Evolutionary conservation across 2,113 vertebrate genomes (phyloP), one percentile per base, ranked within the genome.

Genomic region (Cyanistes caeruleus): DNA sequence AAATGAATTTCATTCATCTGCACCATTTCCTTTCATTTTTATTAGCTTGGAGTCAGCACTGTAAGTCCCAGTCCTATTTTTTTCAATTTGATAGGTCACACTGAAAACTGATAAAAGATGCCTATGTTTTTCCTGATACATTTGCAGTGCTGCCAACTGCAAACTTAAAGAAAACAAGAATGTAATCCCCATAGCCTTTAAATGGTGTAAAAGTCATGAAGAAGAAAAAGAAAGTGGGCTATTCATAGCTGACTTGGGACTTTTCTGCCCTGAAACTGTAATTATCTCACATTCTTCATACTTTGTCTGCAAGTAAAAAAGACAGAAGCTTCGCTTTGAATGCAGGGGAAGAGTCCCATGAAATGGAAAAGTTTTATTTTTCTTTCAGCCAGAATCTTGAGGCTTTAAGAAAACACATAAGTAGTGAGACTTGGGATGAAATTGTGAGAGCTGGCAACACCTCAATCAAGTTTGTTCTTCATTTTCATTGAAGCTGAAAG

Each of bases 31-130:
- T 85, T 95, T 89, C 4, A 2, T 79, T 91, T 93, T 94, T 87
- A 78, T 82, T 91, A 95, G 44, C 53, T 76, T 86, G 67, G 65
- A 97, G 37, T 53, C 84, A 92, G 21, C 27, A 37, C 39, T 67
- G 22, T 33, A 87, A 91, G 84, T 64, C 91, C 23, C 60, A 87
- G 52, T 16, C 64, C 70, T 72, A n/a, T 15, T 70, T 94, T 84
- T 93, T 91, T 73, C 69, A 82, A 2, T 86, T 80, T 86, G 63
- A 55, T 73, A 84, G 55, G 37, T 93, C 41, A 56, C 82, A 68
- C 37, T 76, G 81, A 72, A 93, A 94, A 90, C 70, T 89, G 94
- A 44, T 89, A 93, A 84, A 81, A 95, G 65, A 72, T 92, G 58
- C 4, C 63, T 28, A 49, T 84, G 33, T 28, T 82, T 96, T 89